Evolutionary conservation across 2,888 invertebrate species (phyloP).

Genomic region (Diadegma fenestrale): DNA sequence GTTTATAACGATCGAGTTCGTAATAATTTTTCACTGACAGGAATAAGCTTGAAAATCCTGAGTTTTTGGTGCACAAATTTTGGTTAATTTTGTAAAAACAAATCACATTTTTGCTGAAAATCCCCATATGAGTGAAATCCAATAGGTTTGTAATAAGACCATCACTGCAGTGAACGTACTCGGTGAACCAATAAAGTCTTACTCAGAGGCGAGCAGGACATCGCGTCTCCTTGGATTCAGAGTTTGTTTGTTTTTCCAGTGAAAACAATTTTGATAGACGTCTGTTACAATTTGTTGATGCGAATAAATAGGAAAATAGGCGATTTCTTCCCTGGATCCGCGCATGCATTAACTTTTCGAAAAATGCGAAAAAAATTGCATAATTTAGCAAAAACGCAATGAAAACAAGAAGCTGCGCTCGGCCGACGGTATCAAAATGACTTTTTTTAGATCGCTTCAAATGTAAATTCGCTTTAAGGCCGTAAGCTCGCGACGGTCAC

Average conservation of each 20-base stretch:
- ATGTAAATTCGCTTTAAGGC: no score
- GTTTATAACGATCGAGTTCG: not conserved
- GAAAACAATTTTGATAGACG: slow-evolving; percentile 38
- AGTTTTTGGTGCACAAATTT: not conserved
- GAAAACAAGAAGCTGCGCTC: no score
- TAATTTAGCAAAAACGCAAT: no score
- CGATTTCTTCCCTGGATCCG: slow-evolving; percentile 4
- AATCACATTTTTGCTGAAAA: not conserved
- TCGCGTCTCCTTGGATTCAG: slow-evolving; percentile 28
- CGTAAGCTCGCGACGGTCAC: no score
- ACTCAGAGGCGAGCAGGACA: slow-evolving; percentile 24
- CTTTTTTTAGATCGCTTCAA: no score
- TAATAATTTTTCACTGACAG: not conserved
- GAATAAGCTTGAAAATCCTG: not conserved
- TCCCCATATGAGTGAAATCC: not conserved
- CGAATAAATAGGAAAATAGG: slow-evolving; percentile 25
- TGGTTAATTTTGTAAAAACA: not conserved
- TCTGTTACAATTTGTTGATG: slow-evolving; percentile 27
- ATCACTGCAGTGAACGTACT: slow-evolving; percentile 22
- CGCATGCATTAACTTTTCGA: slow-evolving; percentile 1
- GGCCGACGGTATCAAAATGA: no score
- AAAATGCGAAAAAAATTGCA: no score
- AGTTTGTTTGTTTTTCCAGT: slow-evolving; percentile 44
- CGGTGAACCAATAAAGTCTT: slow-evolving; percentile 41
- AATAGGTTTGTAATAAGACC: slow-evolving; percentile 9